A percentile compares a stretch with the other conserved stretches of the same genome.
Conservation (phyloP, 2,113 vertebrate species). For the Crotalus tigris region DNA sequence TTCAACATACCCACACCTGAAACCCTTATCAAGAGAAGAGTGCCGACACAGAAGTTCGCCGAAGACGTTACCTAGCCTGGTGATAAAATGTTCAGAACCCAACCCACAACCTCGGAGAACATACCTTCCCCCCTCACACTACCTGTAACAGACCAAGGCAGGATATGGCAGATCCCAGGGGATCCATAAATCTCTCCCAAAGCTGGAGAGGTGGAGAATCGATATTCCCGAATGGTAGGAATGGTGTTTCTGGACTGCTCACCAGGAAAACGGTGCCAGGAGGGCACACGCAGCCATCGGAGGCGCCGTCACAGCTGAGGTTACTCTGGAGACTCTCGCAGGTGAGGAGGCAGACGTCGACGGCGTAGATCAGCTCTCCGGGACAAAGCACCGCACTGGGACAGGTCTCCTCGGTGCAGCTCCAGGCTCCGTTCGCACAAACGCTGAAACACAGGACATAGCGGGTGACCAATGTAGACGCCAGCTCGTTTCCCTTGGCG, state of each 20-base stretch:
- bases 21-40: too few species aligned
- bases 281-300: slow-evolving; percentile 83
- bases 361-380: slow-evolving; percentile 69
- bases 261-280: slow-evolving; percentile 79
- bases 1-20: too few species aligned
- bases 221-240: neutral
- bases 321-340: slow-evolving; percentile 70
- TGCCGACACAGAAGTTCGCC: too few species aligned
- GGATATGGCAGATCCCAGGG: too few species aligned
- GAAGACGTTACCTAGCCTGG: too few species aligned
- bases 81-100: too few species aligned
- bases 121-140: too few species aligned
- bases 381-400: slow-evolving; percentile 72
- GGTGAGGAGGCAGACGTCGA: slow-evolving; percentile 80
- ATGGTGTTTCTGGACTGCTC: slow-evolving; percentile 14
- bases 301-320: slow-evolving; percentile 65
- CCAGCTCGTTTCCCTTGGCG: fast-evolving
- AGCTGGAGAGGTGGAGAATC: neutral
- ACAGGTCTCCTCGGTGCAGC: slow-evolving; percentile 72
- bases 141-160: too few species aligned
- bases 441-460: slow-evolving; percentile 55
- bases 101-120: too few species aligned
- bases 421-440: slow-evolving; percentile 75
- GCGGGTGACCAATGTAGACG: fast-evolving
- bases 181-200: neutral